A percentile compares a stretch with the other conserved stretches of the same genome.
Evolutionary conservation across 1,140 invertebrate species (phyloP).

Genomic region (Diploscapter pachys): DNA sequence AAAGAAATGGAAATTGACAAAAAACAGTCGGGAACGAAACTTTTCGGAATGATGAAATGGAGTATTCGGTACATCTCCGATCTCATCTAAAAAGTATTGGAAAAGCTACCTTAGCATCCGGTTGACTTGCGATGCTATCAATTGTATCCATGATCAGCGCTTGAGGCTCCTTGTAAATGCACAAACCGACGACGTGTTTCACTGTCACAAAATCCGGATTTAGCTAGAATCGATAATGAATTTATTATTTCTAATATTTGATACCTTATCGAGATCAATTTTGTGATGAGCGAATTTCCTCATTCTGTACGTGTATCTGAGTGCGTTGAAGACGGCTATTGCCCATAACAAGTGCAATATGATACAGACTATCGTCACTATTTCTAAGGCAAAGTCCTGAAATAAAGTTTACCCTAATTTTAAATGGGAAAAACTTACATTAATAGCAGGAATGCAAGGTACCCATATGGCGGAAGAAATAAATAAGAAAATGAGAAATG

Average conservation of each 20-base stretch:
- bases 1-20: too few relatives aligned
- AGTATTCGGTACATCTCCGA: too few relatives aligned
- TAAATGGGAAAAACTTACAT: slow-evolving; percentile 6
- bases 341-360: slow-evolving; percentile 33
- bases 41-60: too few relatives aligned
- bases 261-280: slow-evolving; percentile 34
- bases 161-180: slow-evolving; percentile 42
- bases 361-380: slow-evolving; percentile 31
- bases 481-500: slow-evolving; percentile 42
- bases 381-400: slow-evolving; percentile 32
- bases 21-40: too few relatives aligned
- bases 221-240: neutral
- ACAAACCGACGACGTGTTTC: slow-evolving; percentile 43
- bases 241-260: neutral
- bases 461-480: slow-evolving; percentile 40
- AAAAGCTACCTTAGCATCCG: slow-evolving; percentile 38
- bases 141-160: slow-evolving; percentile 40
- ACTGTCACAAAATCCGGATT: slow-evolving; percentile 8
- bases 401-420: neutral
- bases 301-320: slow-evolving; percentile 30
- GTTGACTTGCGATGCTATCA: slow-evolving; percentile 37
- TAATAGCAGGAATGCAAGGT: slow-evolving; percentile 37
- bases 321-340: slow-evolving; percentile 33
- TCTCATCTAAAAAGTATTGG: slow-evolving; percentile 33
- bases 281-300: slow-evolving; percentile 28